A percentile compares a stretch with the other conserved stretches of the same genome.
Conservation (phyloP, 2,888 invertebrate genomes). For the Seira ritae region DNA sequence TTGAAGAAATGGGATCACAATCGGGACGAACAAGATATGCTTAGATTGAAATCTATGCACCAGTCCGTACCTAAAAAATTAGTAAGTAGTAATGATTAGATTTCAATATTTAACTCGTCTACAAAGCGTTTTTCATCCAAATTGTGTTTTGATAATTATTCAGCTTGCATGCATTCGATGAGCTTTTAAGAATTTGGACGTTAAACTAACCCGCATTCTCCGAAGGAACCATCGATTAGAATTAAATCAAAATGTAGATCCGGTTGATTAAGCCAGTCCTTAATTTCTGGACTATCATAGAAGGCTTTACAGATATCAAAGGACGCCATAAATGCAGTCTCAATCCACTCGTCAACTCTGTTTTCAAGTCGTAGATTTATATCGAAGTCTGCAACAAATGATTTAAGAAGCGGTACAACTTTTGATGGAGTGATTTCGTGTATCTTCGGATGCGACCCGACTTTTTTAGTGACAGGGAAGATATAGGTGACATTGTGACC, state of each 20-base stretch:
- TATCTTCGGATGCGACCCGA: constrained; percentile 23
- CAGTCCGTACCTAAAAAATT: constrained; percentile 23
- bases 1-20: not conserved
- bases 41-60: constrained; percentile 45
- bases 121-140: no score
- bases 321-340: not conserved
- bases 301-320: constrained; percentile 31
- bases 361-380: constrained; percentile 32
- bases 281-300: constrained; percentile 40
- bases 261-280: constrained; percentile 29
- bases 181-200: no score
- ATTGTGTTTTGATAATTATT: no score
- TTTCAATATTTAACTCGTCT: no score
- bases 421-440: constrained; percentile 34
- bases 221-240: constrained; percentile 25
- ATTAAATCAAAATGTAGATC: constrained; percentile 27
- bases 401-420: not conserved
- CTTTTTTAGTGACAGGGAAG: not conserved
- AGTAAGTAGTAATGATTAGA: no score
- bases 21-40: constrained; percentile 23
- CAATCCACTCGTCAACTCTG: not conserved
- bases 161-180: no score
- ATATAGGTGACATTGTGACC: constrained; percentile 53
- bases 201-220: no score
- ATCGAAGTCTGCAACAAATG: constrained; percentile 23